phyloP scores from a whole-genome alignment of 2,888 invertebrate genomes.

The Platycnemis pennipes region DNA sequence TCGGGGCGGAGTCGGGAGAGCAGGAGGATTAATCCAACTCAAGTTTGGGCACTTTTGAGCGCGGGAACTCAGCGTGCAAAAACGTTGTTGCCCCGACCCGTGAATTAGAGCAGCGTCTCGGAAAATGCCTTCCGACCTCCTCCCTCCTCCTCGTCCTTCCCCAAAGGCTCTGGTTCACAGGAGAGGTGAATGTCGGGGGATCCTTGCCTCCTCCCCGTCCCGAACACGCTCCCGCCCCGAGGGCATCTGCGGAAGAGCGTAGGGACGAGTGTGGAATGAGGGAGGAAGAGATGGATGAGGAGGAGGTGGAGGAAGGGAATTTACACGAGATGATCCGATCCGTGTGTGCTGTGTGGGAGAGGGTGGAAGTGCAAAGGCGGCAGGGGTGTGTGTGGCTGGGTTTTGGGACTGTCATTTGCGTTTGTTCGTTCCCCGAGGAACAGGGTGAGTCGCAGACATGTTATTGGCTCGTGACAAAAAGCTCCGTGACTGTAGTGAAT shows the following conservation, averaged over 20 bases:
- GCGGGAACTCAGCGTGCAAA: not conserved
- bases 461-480: not conserved
- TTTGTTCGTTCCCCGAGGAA: not conserved
- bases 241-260: not conserved
- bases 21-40: conserved; percentile 1
- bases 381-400: not conserved
- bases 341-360: not conserved
- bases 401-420: not conserved
- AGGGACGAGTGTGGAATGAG: not conserved
- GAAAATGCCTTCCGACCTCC: conserved; percentile 26
- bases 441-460: not conserved
- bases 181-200: not conserved
- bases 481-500: not conserved
- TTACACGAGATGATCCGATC: not conserved
- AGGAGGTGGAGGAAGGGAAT: not conserved
- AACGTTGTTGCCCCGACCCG: conserved; percentile 16
- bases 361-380: not conserved
- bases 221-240: not conserved
- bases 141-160: not conserved
- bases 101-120: conserved; percentile 31
- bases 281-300: not conserved
- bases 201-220: no score
- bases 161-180: not conserved
- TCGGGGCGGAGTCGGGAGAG: not conserved
- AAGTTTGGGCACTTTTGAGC: conserved; percentile 9